These are phyloP conservation scores for Prionace glauca DNA, from an alignment of 2,797 vertebrate genomes.

Conservation along the genomic window DNA sequence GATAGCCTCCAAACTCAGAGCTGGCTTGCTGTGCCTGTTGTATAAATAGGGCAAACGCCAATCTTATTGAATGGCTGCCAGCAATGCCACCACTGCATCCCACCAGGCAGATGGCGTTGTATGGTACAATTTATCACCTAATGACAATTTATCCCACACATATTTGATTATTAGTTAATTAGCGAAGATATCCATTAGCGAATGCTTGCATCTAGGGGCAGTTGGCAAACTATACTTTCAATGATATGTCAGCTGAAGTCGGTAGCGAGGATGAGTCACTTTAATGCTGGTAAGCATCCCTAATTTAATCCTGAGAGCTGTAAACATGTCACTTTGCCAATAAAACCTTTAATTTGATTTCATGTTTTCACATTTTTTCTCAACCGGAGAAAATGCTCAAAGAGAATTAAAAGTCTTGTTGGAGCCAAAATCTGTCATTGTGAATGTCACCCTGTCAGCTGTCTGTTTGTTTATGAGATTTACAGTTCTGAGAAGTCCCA, in stretches of 20 bases:
- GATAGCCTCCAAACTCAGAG: background rate
- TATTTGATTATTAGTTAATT: conserved; percentile 13
- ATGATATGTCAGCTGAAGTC: background rate
- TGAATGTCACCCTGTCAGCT: conserved; percentile 40
- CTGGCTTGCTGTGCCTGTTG: background rate
- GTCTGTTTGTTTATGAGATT: conserved; percentile 40
- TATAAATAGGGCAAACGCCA: background rate
- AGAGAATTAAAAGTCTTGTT: conserved; percentile 37
- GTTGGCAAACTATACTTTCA: background rate
- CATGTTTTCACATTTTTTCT: conserved; percentile 34
- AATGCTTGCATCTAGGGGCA: background rate
- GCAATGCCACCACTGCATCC: background rate
- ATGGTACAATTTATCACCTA: background rate
- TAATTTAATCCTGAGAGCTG: conserved; percentile 34
- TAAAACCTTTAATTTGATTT: conserved; percentile 37
- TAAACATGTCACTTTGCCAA: conserved; percentile 38
- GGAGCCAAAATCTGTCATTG: conserved; percentile 39
- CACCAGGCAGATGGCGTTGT: background rate
- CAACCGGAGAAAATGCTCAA: background rate
- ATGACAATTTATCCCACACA: background rate
- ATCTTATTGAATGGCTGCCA: background rate
- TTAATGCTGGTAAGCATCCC: conserved; percentile 17
- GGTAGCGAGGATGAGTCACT: conserved; percentile 38
- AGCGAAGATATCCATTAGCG: background rate
- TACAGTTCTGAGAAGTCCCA: conserved; percentile 39